Evolutionary conservation across 2,888 invertebrate species (phyloP).

Genomic region (Leucozona laternaria): DNA sequence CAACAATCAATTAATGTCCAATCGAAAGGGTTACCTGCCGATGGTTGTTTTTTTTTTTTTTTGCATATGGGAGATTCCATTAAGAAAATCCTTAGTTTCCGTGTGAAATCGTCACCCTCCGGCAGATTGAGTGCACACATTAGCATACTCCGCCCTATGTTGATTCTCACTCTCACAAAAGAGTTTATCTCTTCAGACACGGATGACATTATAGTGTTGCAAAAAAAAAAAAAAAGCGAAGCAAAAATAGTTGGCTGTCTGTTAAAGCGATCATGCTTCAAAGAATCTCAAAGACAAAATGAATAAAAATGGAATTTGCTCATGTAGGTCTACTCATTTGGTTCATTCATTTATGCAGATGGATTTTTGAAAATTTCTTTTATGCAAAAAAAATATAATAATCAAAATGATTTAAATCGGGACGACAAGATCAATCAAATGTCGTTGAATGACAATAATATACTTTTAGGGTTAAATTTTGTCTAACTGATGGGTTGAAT

Average conservation of each 20-base stretch:
- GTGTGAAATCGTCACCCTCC: constrained; percentile 70
- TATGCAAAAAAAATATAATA: background rate
- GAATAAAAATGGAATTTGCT: constrained; percentile 49
- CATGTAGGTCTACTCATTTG: background rate
- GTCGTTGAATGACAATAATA: constrained; percentile 23
- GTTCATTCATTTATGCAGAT: constrained; percentile 38
- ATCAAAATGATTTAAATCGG: constrained; percentile 54
- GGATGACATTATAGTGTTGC: constrained; percentile 20
- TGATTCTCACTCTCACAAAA: constrained; percentile 37
- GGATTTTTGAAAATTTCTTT: background rate
- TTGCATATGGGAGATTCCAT: constrained; percentile 49
- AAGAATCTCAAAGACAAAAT: constrained; percentile 29
- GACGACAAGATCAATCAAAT: constrained; percentile 55
- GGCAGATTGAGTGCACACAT: constrained; percentile 38
- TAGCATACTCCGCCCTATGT: constrained; percentile 64
- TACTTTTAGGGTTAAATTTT: background rate
- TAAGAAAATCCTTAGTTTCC: constrained; percentile 51
- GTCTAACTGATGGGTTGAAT: background rate
- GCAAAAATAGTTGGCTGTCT: background rate
- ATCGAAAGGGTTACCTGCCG: constrained; percentile 7
- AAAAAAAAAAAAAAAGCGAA: constrained; percentile 35
- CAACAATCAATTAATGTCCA: constrained; percentile 15
- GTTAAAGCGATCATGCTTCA: constrained; percentile 43
- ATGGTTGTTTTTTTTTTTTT: constrained; percentile 5
- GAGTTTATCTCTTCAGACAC: constrained; percentile 42